These are phyloP conservation scores for Dichetophora obliterata DNA, from an alignment of 2,888 invertebrate genomes.

Conservation along the genomic window DNA sequence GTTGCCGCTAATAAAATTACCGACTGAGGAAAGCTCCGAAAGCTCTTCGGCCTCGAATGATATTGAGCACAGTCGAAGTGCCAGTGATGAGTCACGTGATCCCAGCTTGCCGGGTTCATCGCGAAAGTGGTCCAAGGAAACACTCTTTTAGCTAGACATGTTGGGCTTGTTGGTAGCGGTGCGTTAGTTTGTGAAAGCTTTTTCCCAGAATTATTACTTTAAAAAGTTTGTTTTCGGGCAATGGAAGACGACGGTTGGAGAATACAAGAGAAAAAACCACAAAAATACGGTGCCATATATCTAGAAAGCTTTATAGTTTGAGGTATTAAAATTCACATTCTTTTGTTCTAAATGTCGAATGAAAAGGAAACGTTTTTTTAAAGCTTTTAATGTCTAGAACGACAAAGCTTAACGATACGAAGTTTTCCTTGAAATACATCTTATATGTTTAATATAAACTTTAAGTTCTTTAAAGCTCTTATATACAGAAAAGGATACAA, in stretches of 20 bases:
- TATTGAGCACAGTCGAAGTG: slow-evolving; percentile 51
- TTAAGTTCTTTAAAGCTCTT: too few relatives aligned
- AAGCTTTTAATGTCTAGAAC: too few relatives aligned
- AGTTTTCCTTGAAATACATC: too few relatives aligned
- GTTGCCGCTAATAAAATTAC: slow-evolving; percentile 68
- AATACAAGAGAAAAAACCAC: too few relatives aligned
- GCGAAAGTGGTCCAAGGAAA: slow-evolving; percentile 80
- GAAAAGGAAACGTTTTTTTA: too few relatives aligned
- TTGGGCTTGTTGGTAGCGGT: slow-evolving; percentile 27
- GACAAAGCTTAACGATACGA: too few relatives aligned
- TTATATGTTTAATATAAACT: too few relatives aligned
- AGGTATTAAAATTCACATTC: too few relatives aligned
- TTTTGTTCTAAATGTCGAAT: too few relatives aligned
- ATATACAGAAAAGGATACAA: too few relatives aligned
- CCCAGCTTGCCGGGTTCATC: slow-evolving; percentile 68
- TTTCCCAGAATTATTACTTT: background rate
- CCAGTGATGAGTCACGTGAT: slow-evolving; percentile 61
- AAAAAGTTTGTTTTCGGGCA: background rate
- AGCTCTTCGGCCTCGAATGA: slow-evolving; percentile 48
- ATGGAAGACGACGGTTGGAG: background rate
- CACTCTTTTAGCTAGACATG: slow-evolving; percentile 77
- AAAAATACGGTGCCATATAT: too few relatives aligned
- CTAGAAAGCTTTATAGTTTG: too few relatives aligned
- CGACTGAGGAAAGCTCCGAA: slow-evolving; percentile 59
- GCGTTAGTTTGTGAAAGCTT: background rate